phyloP scores from a whole-genome alignment of 2,888 invertebrate species.

The Steinernema scapterisci region DNA sequence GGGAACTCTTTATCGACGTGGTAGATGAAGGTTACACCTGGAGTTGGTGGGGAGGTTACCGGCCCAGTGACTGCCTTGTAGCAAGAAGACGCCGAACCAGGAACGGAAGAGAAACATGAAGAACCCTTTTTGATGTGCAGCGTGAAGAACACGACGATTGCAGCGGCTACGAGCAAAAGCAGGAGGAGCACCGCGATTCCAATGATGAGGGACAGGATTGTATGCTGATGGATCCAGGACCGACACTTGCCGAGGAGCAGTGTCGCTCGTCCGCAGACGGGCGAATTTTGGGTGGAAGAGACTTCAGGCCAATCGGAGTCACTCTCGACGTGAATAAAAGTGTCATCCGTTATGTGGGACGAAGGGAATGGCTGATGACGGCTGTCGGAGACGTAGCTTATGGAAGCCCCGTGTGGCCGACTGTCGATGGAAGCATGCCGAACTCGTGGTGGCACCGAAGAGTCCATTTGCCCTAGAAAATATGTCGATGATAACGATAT shows the following conservation, averaged over 20 bases:
- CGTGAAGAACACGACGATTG: not conserved
- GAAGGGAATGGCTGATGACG: slow-evolving; percentile 7
- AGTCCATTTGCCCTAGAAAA: not conserved
- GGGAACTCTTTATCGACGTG: not conserved
- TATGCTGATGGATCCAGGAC: not conserved
- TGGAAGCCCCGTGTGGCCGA: slow-evolving; percentile 9
- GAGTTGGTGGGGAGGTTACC: not conserved
- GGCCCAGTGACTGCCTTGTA: not conserved
- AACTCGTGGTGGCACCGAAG: not conserved
- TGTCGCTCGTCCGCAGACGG: not conserved
- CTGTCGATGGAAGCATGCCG: slow-evolving; percentile 22
- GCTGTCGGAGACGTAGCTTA: not conserved
- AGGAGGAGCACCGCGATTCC: not conserved
- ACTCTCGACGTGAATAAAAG: not conserved
- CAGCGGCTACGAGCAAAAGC: not conserved
- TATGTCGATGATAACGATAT: too few species aligned
- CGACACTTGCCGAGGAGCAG: not conserved
- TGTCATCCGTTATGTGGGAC: not conserved
- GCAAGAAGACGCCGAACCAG: not conserved
- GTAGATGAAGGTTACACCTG: not conserved
- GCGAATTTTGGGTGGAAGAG: not conserved
- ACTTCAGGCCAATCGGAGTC: not conserved
- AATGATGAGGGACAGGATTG: not conserved
- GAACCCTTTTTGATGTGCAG: not conserved
- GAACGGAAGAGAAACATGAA: too few species aligned